These are phyloP conservation scores for Linnaemya tessellans DNA, from an alignment of 2,888 invertebrate genomes.

Conservation along the genomic window DNA sequence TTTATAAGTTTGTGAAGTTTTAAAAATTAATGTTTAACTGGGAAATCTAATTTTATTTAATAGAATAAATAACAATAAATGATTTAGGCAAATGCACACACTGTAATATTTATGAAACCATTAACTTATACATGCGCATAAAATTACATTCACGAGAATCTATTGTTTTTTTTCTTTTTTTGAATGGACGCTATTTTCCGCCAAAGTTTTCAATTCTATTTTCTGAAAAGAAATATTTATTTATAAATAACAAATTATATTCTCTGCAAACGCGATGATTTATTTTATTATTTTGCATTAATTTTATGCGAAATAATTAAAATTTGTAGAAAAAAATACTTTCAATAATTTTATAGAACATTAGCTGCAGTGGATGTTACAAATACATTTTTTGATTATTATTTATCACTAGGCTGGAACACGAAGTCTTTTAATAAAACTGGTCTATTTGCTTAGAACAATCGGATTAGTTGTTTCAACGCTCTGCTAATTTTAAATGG, in stretches of 20 bases:
- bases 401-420: too few species aligned
- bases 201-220: constrained; percentile 11
- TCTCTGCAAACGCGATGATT: neutral
- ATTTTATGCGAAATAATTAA: neutral
- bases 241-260: constrained; percentile 2
- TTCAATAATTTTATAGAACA: neutral
- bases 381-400: neutral
- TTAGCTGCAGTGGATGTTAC: neutral
- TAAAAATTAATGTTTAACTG: constrained; percentile 7
- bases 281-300: neutral
- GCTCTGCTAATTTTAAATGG: too few species aligned
- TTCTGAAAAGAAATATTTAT: constrained; percentile 13
- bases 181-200: constrained; percentile 17
- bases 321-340: neutral
- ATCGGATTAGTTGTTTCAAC: too few species aligned
- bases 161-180: constrained; percentile 25
- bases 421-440: too few species aligned
- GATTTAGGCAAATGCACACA: constrained; percentile 11
- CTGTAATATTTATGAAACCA: constrained; percentile 30
- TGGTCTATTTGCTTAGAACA: too few species aligned
- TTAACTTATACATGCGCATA: constrained; percentile 5
- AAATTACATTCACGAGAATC: constrained; percentile 4
- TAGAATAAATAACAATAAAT: neutral
- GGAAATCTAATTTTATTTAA: neutral
- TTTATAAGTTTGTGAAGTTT: too few species aligned